Evolutionary conservation across 2,888 invertebrate genomes (phyloP).

Genomic region (Caenorhabditis macrosperma): DNA sequence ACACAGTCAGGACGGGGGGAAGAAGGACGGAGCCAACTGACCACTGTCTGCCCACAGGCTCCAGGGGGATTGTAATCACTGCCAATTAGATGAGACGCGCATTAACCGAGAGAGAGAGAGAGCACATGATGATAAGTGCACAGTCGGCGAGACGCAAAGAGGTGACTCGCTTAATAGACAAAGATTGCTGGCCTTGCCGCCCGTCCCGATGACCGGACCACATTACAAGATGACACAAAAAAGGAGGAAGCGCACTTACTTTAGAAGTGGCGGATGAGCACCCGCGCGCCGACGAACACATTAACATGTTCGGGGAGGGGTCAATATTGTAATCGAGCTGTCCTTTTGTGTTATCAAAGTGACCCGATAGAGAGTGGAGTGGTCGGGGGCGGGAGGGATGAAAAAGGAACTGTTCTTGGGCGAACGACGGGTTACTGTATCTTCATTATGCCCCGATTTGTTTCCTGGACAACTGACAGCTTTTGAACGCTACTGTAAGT

Average conservation of each 20-base stretch:
- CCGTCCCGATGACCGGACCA: constrained; percentile 25
- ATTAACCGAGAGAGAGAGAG: constrained; percentile 6
- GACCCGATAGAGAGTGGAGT: not conserved
- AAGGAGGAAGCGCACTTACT: constrained; percentile 35
- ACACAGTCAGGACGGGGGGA: not conserved
- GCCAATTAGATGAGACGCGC: constrained; percentile 50
- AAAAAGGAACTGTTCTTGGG: not conserved
- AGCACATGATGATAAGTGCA: constrained; percentile 52
- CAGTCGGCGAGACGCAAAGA: constrained; percentile 13
- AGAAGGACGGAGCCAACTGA: not conserved
- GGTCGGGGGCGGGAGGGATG: no score
- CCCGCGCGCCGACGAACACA: constrained; percentile 29
- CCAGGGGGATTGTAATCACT: constrained; percentile 17
- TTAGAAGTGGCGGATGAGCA: constrained; percentile 40
- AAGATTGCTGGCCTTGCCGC: constrained; percentile 38
- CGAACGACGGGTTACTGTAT: no score
- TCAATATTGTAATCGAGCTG: constrained; percentile 48
- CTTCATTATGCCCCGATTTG: no score
- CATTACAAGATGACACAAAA: constrained; percentile 36
- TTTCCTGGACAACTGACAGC: no score
- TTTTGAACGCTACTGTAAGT: no score
- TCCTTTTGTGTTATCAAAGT: constrained; percentile 42
- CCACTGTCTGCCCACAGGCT: no score
- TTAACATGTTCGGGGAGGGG: constrained; percentile 16
- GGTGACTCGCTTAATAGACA: constrained; percentile 33